A percentile compares a stretch with the other conserved stretches of the same genome.
Conservation (phyloP, 2,888 invertebrate genomes). For the Polyommatus icarus region DNA sequence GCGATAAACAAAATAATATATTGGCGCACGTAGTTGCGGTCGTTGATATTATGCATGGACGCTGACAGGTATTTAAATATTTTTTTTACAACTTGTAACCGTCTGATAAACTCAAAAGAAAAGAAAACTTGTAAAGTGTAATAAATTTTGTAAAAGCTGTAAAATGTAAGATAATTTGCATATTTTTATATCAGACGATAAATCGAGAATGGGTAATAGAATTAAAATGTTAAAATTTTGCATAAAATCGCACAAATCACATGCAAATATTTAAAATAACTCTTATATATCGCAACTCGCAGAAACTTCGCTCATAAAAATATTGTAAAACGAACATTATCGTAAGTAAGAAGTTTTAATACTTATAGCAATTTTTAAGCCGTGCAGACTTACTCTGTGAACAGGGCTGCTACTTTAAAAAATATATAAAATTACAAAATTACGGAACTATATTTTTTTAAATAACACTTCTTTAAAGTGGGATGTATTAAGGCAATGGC, state of each 20-base stretch:
- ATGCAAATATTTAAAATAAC: constrained; percentile 33
- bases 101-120: not conserved
- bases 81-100: not conserved
- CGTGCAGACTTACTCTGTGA: constrained; percentile 32
- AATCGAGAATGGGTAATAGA: not conserved
- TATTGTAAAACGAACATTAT: constrained; percentile 34
- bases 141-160: not conserved
- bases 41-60: no score
- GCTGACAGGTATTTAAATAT: no score
- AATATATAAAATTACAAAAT: not conserved
- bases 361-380: constrained; percentile 36
- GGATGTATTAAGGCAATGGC: no score
- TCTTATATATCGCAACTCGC: constrained; percentile 28
- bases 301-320: constrained; percentile 35
- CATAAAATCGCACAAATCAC: not conserved
- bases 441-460: no score
- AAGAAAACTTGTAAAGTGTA: not conserved
- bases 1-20: no score
- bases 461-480: no score
- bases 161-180: constrained; percentile 2
- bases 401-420: not conserved
- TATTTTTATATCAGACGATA: not conserved
- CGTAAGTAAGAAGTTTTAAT: constrained; percentile 38
- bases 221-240: constrained; percentile 22
- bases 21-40: no score